Evolutionary conservation across 2,797 vertebrate genomes (phyloP).

Genomic region (Podarcis lilfordi): DNA sequence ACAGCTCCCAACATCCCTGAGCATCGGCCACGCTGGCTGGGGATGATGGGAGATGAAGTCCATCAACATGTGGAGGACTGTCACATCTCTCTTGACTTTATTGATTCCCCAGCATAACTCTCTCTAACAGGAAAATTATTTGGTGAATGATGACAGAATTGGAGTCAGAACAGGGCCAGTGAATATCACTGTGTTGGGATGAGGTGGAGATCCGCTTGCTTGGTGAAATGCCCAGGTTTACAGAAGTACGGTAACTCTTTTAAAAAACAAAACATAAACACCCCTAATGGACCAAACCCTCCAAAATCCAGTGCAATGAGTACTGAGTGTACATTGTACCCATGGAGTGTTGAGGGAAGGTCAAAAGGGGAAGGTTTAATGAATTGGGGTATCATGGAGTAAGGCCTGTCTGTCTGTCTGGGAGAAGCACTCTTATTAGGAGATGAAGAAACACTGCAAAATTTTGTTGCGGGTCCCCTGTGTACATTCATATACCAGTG

Average conservation of each 20-base stretch:
- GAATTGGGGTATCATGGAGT: background rate
- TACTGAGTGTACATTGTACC: background rate
- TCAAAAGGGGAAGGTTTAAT: background rate
- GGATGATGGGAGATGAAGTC: too few species aligned
- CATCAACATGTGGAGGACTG: too few species aligned
- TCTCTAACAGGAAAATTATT: background rate
- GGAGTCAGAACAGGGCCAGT: background rate
- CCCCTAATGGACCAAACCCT: background rate
- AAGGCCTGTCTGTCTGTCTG: background rate
- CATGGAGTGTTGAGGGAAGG: background rate
- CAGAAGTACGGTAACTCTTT: background rate
- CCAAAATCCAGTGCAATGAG: background rate
- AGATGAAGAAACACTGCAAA: background rate
- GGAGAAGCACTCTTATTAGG: background rate
- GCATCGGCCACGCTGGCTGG: too few species aligned
- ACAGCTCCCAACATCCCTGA: too few species aligned
- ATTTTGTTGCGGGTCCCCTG: background rate
- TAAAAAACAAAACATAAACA: too few species aligned
- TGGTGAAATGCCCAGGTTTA: background rate
- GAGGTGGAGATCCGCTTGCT: background rate
- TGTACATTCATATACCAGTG: background rate
- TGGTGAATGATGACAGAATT: background rate
- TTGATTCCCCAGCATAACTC: background rate
- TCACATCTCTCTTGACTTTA: too few species aligned
- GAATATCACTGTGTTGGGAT: background rate